Conservation (phyloP, 1,140 invertebrate species). For the Whitmania pigra region DNA sequence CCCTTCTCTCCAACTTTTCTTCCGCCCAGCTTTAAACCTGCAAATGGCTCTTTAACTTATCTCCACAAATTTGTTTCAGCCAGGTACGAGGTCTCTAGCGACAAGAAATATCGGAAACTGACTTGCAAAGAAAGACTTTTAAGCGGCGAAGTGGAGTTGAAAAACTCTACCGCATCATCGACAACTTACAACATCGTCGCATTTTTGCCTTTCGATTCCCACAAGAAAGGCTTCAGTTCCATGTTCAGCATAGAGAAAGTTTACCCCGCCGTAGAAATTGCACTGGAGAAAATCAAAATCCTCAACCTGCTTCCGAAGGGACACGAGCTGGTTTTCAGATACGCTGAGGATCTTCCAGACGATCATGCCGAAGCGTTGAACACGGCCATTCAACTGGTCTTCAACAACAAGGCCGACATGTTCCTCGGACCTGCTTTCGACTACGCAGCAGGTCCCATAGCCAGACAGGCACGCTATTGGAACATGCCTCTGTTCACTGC, state of each 20-base stretch:
- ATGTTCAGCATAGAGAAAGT: constrained; percentile 19
- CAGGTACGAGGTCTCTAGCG: no score
- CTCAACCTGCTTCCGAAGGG: constrained; percentile 18
- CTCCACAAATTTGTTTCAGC: no score
- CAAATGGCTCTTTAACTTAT: no score
- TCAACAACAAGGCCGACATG: constrained; percentile 49
- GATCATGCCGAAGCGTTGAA: constrained; percentile 14
- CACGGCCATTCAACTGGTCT: constrained; percentile 33
- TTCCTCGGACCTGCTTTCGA: constrained; percentile 82
- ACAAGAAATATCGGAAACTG: no score
- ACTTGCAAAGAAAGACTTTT: no score
- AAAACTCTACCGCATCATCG: not conserved
- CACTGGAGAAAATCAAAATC: not conserved
- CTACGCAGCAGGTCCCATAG: constrained; percentile 30
- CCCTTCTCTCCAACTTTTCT: no score
- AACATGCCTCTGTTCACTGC: constrained; percentile 72
- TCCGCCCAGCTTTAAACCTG: no score
- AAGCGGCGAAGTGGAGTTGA: no score
- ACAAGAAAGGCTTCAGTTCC: not conserved
- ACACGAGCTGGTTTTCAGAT: not conserved
- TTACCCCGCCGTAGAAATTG: not conserved
- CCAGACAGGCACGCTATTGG: constrained; percentile 71
- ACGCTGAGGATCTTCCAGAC: not conserved
- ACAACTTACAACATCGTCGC: constrained; percentile 1
- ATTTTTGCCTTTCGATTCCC: not conserved